phyloP scores from a whole-genome alignment of 2,888 invertebrate genomes.

The Temnothorax ravouxi region DNA sequence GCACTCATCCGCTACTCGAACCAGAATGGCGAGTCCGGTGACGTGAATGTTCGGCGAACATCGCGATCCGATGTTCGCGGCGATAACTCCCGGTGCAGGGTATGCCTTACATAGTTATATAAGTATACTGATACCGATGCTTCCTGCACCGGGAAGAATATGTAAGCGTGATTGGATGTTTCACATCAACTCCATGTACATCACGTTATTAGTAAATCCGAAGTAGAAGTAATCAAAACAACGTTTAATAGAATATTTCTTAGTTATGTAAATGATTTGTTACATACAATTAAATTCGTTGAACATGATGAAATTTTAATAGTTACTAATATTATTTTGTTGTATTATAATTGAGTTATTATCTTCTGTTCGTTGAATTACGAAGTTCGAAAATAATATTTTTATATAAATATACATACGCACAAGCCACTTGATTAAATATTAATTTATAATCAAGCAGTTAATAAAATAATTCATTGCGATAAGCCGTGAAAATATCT shows the following conservation, averaged over 20 bases:
- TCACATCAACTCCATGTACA: not conserved
- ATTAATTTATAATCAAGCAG: conserved; percentile 47
- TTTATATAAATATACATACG: not conserved
- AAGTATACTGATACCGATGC: conserved; percentile 13
- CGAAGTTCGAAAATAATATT: not conserved
- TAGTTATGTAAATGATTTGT: not conserved
- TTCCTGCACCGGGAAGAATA: conserved; percentile 5
- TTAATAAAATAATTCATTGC: conserved; percentile 52
- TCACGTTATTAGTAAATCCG: not conserved
- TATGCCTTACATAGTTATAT: not conserved
- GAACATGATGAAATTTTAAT: not conserved
- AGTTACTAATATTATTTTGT: not conserved
- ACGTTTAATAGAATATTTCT: not conserved
- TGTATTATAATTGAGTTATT: not conserved
- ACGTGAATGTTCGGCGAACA: conserved; percentile 58
- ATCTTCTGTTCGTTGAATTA: not conserved
- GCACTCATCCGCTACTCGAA: conserved; percentile 58
- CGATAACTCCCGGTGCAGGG: conserved; percentile 28
- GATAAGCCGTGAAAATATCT: conserved; percentile 1
- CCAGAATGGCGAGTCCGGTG: conserved; percentile 63
- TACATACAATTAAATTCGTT: not conserved
- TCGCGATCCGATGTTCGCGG: conserved; percentile 41
- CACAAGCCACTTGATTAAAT: conserved; percentile 41
- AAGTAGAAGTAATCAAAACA: not conserved
- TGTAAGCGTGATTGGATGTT: conserved; percentile 35